Percentiles rank a stretch among this genome's conserved stretches.
Conservation (phyloP, 2,888 invertebrate species). For the Elgonia sp. region DNA sequence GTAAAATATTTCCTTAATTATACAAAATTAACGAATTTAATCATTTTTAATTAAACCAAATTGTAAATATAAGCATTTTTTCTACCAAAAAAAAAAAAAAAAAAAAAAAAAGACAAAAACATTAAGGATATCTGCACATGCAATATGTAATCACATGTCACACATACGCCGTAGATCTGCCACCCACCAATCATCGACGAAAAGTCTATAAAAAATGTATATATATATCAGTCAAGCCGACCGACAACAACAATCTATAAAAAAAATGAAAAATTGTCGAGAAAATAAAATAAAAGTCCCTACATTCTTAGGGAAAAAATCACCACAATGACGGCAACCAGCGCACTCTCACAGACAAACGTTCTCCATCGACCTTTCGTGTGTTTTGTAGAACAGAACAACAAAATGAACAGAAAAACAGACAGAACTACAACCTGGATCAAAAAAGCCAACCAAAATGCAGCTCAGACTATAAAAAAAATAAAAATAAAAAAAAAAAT, state of each 20-base stretch:
- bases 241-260: constrained; percentile 2
- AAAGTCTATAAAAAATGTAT: too few relatives aligned
- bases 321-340: constrained; percentile 85
- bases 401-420: constrained; percentile 63
- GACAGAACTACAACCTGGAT: constrained; percentile 66
- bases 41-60: too few relatives aligned
- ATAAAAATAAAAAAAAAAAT: constrained; percentile 9
- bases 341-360: constrained; percentile 87
- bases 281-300: constrained; percentile 37
- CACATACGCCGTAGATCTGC: constrained; percentile 86
- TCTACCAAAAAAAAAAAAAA: constrained; percentile 4
- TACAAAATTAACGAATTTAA: too few relatives aligned
- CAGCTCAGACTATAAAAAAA: background rate
- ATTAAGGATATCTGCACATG: constrained; percentile 73
- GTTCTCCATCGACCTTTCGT: constrained; percentile 86
- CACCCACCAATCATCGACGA: constrained; percentile 82
- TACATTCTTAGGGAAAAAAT: constrained; percentile 75
- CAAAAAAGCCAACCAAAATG: constrained; percentile 24
- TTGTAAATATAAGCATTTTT: too few relatives aligned
- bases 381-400: constrained; percentile 66
- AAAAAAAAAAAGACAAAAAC: constrained; percentile 53
- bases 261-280: background rate
- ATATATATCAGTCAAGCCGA: constrained; percentile 38
- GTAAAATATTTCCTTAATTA: too few relatives aligned
- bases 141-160: constrained; percentile 81